Conservation (phyloP, 2,797 vertebrate genomes). For the Cuculus canorus region DNA sequence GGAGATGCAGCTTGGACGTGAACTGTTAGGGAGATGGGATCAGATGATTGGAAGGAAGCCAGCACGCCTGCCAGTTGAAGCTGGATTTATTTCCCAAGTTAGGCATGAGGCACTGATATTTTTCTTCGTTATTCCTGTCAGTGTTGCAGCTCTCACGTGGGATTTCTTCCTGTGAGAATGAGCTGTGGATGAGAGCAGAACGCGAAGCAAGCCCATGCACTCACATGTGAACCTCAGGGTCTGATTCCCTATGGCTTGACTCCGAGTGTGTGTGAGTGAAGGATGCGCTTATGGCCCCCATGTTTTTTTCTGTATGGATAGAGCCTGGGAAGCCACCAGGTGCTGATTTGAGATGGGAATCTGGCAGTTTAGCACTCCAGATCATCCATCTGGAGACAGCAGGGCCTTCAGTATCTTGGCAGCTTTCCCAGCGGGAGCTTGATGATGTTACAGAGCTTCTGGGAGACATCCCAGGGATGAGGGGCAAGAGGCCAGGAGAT, state of each 20-base stretch:
- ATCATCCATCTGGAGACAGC: not conserved
- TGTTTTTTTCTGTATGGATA: not conserved
- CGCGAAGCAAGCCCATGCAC: not conserved
- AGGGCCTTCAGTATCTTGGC: not conserved
- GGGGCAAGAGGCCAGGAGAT: not conserved
- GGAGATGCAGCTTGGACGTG: not conserved
- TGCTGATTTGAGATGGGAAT: not conserved
- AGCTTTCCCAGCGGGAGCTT: not conserved
- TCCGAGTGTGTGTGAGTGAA: accelerated
- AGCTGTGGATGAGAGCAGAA: not conserved
- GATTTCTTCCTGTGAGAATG: not conserved
- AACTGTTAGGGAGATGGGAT: not conserved
- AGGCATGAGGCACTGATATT: not conserved
- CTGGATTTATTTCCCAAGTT: not conserved
- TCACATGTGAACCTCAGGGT: not conserved
- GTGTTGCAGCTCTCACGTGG: not conserved
- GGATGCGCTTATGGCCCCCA: not conserved
- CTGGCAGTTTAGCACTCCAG: not conserved
- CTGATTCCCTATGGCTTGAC: not conserved
- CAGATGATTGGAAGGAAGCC: accelerated
- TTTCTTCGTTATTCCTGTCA: not conserved
- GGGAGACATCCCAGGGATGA: not conserved
- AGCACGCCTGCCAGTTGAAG: not conserved
- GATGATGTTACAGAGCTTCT: not conserved
- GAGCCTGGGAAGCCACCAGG: accelerated